Evolutionary conservation across 2,113 vertebrate species (phyloP).

Genomic region (Calidris pygmaea): DNA sequence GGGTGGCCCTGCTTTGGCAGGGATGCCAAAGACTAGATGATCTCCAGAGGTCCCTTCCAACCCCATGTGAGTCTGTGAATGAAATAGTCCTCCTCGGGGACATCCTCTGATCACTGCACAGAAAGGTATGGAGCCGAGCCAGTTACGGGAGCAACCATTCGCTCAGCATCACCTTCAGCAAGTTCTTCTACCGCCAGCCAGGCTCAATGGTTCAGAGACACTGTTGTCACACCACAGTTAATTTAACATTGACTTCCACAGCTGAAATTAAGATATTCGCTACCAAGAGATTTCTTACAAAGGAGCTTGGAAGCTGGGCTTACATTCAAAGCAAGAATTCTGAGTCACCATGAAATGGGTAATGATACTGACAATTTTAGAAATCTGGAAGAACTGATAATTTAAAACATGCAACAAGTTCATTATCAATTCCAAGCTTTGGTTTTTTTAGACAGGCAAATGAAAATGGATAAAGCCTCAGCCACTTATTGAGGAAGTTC

Average conservation of each 20-base stretch:
- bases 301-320: not conserved
- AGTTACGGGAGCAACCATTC: not conserved
- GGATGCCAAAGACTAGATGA: too few relatives aligned
- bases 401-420: not conserved
- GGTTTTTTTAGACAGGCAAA: not conserved
- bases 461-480: not conserved
- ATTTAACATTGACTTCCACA: not conserved
- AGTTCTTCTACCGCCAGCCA: not conserved
- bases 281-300: not conserved
- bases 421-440: not conserved
- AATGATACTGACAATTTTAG: not conserved
- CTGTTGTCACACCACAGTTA: not conserved
- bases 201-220: not conserved
- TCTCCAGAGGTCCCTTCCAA: too few relatives aligned
- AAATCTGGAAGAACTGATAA: not conserved
- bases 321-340: slow-evolving; percentile 9
- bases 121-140: not conserved
- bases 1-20: too few relatives aligned
- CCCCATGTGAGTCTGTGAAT: too few relatives aligned
- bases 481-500: not conserved
- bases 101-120: not conserved
- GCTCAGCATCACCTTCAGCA: not conserved
- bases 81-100: not conserved
- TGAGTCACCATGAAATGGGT: not conserved
- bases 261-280: not conserved